phyloP scores from a whole-genome alignment of 2,888 invertebrate genomes.

The Noctua janthina region DNA sequence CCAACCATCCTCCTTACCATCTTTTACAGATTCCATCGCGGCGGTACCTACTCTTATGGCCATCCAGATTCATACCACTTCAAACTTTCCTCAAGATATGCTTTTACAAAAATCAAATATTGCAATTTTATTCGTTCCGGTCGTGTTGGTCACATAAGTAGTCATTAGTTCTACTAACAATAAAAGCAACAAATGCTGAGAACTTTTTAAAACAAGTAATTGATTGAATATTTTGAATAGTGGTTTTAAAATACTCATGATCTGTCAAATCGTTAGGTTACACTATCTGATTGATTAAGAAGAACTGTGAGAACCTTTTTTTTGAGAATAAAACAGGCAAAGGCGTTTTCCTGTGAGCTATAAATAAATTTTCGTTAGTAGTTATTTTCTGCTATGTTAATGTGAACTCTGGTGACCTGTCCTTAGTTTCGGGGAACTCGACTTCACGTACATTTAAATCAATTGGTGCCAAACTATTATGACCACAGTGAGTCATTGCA shows the following conservation, averaged over 20 bases:
- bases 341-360: neutral
- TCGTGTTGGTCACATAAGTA: neutral
- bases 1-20: neutral
- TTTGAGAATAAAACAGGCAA: no score
- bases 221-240: constrained; percentile 8
- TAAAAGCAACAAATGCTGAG: neutral
- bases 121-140: neutral
- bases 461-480: neutral
- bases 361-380: neutral
- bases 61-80: neutral
- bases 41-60: neutral
- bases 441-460: neutral
- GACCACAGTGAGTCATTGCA: constrained; percentile 45
- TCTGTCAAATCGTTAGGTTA: neutral
- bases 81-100: neutral
- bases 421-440: constrained; percentile 21
- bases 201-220: constrained; percentile 1
- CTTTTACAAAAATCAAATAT: neutral
- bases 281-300: constrained; percentile 3
- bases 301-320: neutral
- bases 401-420: constrained; percentile 39
- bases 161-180: neutral
- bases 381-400: neutral
- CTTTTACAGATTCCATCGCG: neutral
- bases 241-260: constrained; percentile 8